Base-by-base conservation (phyloP, 2,797 vertebrate genomes). In the Silurus lanzhouensis region DNA sequence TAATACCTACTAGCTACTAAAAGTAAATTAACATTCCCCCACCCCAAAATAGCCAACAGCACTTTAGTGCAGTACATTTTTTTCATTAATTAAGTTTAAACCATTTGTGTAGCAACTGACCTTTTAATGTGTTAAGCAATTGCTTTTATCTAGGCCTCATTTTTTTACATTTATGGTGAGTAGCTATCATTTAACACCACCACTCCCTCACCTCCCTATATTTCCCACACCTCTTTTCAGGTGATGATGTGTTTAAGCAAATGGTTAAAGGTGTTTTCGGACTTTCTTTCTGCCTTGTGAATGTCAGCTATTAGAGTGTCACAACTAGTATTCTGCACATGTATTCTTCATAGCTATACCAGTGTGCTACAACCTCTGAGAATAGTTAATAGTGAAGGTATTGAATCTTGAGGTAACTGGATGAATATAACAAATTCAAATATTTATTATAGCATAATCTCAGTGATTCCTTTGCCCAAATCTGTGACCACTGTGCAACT, bases 161-260 rank as follows among this genome's bases (percentile, higher is more conserved):
- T 44, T 20, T 78, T 78, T 61, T 57, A 12, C 60, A 3, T 61
- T 61, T 78, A 20, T 74, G 27, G 31, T 31, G 20, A 22, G 61
- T 52, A 68, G 61, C 84, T 86, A 80, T 86, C 80, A 76, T 38
- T 86, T 61, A 86, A 12, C 79, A 60, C 70, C 55, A 46, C 22
- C 48, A 15, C 46, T 78, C 46, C 58, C 68, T 52, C 25, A 48
- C 77, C 38, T 38, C 22, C 20, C 77, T 55, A 12, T 13, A 8
- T 48, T 7, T 52, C 66, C 15, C 64, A 58, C 48, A 22, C 48
- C 61, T 5, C n/a, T 27, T 5, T n/a, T 38, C 44, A 80, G 57
- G 84, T 81, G 84, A 63, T 72, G 84, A 80, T 72, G n/a, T 68
- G 12, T 72, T 52, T 27, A 55, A 55, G 78, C 57, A 83, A 60